Percentiles rank a stretch among this genome's conserved stretches.
Conservation (phyloP, 2,797 vertebrate genomes). For the Poliocrania exsul region DNA sequence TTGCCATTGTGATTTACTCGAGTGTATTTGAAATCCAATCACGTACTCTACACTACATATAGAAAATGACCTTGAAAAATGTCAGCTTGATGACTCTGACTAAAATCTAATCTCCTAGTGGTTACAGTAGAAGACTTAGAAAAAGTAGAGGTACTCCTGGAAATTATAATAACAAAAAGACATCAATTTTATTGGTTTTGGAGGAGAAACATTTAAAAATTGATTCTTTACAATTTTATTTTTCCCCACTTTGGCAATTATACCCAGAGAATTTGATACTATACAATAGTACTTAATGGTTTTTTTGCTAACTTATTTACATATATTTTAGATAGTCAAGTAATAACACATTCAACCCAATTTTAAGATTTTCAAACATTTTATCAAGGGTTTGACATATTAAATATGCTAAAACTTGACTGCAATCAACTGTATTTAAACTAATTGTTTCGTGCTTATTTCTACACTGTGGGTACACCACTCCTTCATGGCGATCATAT, state of each 20-base stretch:
- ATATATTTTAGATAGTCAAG: constrained; percentile 41
- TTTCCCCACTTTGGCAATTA: constrained; percentile 53
- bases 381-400: background rate
- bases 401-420: background rate
- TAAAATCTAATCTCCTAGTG: constrained; percentile 68
- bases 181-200: constrained; percentile 45
- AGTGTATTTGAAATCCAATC: constrained; percentile 66
- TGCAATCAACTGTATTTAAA: constrained; percentile 17
- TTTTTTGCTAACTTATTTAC: constrained; percentile 66
- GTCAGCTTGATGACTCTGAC: constrained; percentile 70
- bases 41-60: constrained; percentile 66
- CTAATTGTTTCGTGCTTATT: background rate
- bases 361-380: constrained; percentile 51
- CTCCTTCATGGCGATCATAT: background rate
- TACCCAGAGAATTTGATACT: constrained; percentile 62
- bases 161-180: constrained; percentile 70
- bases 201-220: constrained; percentile 43
- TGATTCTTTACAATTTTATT: constrained; percentile 39
- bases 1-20: constrained; percentile 66
- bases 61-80: constrained; percentile 75
- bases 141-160: constrained; percentile 53
- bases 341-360: constrained; percentile 58
- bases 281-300: constrained; percentile 56
- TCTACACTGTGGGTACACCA: background rate
- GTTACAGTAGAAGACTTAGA: constrained; percentile 51